Conservation (phyloP, 2,888 invertebrate genomes). For the Tanypteryx hageni region DNA sequence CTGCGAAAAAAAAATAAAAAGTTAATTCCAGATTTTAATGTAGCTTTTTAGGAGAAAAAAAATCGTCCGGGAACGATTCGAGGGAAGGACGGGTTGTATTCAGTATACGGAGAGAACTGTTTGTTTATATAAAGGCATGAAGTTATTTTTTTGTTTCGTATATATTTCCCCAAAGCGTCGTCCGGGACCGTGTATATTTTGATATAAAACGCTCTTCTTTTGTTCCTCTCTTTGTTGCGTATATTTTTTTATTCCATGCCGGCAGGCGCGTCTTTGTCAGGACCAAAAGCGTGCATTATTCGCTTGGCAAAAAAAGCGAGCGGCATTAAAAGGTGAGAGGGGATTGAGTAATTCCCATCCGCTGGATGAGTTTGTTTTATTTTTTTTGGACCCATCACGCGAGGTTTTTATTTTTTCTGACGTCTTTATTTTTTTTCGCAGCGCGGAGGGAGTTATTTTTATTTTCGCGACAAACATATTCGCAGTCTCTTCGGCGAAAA, state of each 20-base stretch:
- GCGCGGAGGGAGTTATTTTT: slow-evolving; percentile 21
- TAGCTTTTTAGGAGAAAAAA: not conserved
- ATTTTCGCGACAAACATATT: slow-evolving; percentile 32
- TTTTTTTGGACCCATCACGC: not conserved
- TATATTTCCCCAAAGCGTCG: not conserved
- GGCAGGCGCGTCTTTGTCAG: not conserved
- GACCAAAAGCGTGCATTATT: slow-evolving; percentile 28
- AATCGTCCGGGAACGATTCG: not conserved
- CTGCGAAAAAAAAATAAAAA: not conserved
- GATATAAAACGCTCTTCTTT: slow-evolving; percentile 32
- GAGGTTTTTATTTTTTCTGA: not conserved
- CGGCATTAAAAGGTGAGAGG: slow-evolving; percentile 22
- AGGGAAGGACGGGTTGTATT: not conserved
- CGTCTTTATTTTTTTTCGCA: not conserved
- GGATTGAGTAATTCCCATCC: slow-evolving; percentile 60
- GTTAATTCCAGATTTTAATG: not conserved
- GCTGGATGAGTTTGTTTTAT: not conserved
- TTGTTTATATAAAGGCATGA: slow-evolving; percentile 2
- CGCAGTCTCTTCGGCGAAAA: slow-evolving; percentile 11
- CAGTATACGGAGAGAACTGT: not conserved
- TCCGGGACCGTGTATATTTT: slow-evolving; percentile 40
- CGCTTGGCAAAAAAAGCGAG: not conserved
- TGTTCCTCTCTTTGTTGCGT: not conserved
- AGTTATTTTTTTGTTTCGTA: slow-evolving; percentile 5
- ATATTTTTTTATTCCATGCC: not conserved